Evolutionary conservation across 2,797 vertebrate species (phyloP).

Genomic region (Dallia pectoralis): DNA sequence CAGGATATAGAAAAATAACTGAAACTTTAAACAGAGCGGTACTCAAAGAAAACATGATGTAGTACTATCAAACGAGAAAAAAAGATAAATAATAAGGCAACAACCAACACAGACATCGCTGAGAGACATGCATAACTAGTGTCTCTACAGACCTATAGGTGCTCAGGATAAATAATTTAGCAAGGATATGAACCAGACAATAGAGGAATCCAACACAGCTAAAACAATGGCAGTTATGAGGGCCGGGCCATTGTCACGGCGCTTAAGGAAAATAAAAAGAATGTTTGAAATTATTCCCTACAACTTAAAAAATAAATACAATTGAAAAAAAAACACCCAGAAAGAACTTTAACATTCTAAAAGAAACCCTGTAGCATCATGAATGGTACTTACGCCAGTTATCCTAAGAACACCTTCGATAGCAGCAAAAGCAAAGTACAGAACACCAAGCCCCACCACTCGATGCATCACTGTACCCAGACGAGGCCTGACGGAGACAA

Average conservation of each 20-base stretch:
- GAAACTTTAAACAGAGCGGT: not conserved
- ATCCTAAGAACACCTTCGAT: constrained; percentile 84
- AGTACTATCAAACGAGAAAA: not conserved
- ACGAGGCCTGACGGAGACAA: constrained; percentile 72
- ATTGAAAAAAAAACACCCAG: not conserved
- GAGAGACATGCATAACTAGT: not conserved
- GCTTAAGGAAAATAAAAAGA: constrained; percentile 61
- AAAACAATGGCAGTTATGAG: constrained; percentile 77
- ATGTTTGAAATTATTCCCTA: not conserved
- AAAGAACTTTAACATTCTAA: not conserved
- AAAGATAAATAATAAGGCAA: too few species aligned
- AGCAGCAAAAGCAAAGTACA: constrained; percentile 82
- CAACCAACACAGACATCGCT: not conserved
- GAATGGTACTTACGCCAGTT: constrained; percentile 75
- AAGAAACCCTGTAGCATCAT: not conserved
- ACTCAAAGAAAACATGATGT: not conserved
- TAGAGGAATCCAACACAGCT: constrained; percentile 78
- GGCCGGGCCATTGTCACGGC: constrained; percentile 72
- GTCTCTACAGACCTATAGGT: not conserved
- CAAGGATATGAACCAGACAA: constrained; percentile 90
- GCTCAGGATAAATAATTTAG: not conserved
- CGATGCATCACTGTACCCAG: constrained; percentile 86
- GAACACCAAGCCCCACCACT: constrained; percentile 82
- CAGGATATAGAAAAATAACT: not conserved
- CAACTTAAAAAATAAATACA: not conserved